These are phyloP conservation scores for Aphelenchoides fujianensis DNA, from an alignment of 1,140 invertebrate species.

Conservation along the genomic window DNA sequence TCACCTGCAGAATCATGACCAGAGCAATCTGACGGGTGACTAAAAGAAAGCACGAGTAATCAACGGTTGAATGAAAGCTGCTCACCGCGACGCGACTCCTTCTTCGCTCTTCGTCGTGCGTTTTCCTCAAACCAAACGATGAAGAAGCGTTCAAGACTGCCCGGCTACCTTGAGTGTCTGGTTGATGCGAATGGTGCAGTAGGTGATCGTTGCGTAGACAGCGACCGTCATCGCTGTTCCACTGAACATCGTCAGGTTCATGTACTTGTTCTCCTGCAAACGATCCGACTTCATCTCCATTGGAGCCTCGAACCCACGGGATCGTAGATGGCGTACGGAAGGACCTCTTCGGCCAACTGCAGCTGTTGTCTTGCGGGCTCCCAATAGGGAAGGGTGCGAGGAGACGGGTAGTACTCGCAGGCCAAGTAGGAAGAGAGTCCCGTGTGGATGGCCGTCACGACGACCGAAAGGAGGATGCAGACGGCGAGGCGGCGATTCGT, in stretches of 20 bases:
- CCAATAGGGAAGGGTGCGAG: slow-evolving; percentile 3
- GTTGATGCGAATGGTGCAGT: neutral
- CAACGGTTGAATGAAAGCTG: neutral
- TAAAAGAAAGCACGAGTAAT: neutral
- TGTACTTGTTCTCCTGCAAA: neutral
- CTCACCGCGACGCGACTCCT: neutral
- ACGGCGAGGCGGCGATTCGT: neutral
- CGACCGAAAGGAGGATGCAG: neutral
- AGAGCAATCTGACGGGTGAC: neutral
- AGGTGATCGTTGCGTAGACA: neutral
- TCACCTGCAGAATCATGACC: neutral
- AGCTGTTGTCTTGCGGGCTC: neutral
- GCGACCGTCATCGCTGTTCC: neutral
- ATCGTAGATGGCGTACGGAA: slow-evolving; percentile 5
- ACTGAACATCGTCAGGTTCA: neutral
- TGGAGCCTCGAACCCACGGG: slow-evolving; percentile 9
- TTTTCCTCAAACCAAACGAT: too few species aligned
- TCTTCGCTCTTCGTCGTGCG: neutral
- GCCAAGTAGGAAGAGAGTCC: neutral
- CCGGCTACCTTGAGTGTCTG: neutral
- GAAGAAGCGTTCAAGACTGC: too few species aligned
- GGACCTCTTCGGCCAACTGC: neutral
- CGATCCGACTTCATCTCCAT: neutral
- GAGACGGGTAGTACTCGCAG: neutral
- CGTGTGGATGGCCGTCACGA: slow-evolving; percentile 6